A percentile compares a stretch with the other conserved stretches of the same genome.
Conservation (phyloP, 1,140 invertebrate genomes). For the Maniola jurtina region DNA sequence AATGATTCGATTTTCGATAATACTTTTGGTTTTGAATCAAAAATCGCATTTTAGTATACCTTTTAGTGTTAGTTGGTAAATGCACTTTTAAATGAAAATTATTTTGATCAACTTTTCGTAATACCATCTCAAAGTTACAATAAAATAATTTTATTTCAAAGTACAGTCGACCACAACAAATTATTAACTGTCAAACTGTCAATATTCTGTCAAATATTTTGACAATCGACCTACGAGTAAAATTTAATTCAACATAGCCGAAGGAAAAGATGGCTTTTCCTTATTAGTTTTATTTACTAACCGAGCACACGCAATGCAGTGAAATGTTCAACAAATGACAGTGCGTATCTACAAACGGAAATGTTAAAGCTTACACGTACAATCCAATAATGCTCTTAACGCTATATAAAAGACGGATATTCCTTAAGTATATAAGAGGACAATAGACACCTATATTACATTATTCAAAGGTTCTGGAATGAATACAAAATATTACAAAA, state of each 20-base stretch:
- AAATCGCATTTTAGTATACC: too few species aligned
- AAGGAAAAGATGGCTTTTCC: not conserved
- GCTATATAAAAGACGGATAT: conserved; percentile 72
- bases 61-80: too few species aligned
- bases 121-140: not conserved
- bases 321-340: conserved; percentile 15
- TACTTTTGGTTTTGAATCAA: too few species aligned
- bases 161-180: conserved; percentile 18
- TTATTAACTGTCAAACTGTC: not conserved
- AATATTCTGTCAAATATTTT: not conserved
- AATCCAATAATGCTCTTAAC: conserved; percentile 53
- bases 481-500: conserved; percentile 77
- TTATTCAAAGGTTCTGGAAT: conserved; percentile 50
- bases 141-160: conserved; percentile 18
- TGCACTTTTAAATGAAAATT: not conserved
- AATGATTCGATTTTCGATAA: too few species aligned
- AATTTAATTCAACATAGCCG: not conserved
- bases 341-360: conserved; percentile 31
- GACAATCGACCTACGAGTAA: not conserved
- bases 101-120: not conserved
- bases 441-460: conserved; percentile 73
- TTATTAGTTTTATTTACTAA: not conserved
- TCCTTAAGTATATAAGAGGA: conserved; percentile 66
- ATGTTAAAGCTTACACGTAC: conserved; percentile 40
- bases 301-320: conserved; percentile 10